Conservation (phyloP, 2,888 invertebrate species). For the Drosophila cyrtoloma region DNA sequence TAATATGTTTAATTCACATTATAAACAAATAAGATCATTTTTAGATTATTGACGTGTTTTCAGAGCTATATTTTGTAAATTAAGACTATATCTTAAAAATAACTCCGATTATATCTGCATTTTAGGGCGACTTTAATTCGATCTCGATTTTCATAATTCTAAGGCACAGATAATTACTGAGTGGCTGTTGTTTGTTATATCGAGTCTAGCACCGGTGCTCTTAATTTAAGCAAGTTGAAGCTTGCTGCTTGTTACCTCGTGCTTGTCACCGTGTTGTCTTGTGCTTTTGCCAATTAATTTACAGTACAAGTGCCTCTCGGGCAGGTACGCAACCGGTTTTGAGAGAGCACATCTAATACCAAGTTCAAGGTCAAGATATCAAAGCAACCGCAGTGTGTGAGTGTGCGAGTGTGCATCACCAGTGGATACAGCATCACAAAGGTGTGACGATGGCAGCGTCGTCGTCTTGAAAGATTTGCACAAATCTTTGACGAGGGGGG, state of each 20-base stretch:
- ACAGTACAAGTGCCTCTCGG: slow-evolving; percentile 56
- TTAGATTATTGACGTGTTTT: neutral
- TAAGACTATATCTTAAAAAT: neutral
- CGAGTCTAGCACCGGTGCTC: slow-evolving; percentile 3
- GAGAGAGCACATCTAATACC: slow-evolving; percentile 76
- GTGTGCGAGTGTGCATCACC: slow-evolving; percentile 26
- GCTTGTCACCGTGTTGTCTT: slow-evolving; percentile 63
- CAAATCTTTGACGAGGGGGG: slow-evolving; percentile 36
- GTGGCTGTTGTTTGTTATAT: slow-evolving; percentile 25
- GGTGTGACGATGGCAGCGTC: slow-evolving; percentile 62
- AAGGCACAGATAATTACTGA: neutral
- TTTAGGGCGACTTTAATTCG: neutral
- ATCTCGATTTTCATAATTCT: neutral
- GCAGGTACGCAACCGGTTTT: slow-evolving; percentile 59
- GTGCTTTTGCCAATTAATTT: slow-evolving; percentile 62
- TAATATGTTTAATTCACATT: neutral
- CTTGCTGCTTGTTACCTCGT: slow-evolving; percentile 38
- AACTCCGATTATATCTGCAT: neutral
- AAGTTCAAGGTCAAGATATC: slow-evolving; percentile 76
- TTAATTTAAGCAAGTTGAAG: slow-evolving; percentile 25
- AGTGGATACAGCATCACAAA: slow-evolving; percentile 50
- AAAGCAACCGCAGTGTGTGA: slow-evolving; percentile 40
- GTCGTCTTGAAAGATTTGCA: slow-evolving; percentile 52
- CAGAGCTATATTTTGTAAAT: neutral
- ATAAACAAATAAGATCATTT: neutral